phyloP scores from a whole-genome alignment of 2,113 vertebrate genomes.

The Camelus dromedarius region DNA sequence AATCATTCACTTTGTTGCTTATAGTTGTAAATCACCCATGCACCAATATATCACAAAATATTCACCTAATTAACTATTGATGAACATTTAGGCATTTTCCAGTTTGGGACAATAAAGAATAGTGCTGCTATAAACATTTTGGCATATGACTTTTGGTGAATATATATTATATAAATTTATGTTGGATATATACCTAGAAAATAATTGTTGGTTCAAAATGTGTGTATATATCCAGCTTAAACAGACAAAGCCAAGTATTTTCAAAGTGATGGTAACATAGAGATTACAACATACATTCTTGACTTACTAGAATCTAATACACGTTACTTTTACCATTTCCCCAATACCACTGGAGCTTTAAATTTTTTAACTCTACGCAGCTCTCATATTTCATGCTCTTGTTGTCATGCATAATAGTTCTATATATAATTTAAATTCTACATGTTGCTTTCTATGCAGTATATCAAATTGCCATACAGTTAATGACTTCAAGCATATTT shows the following conservation, averaged over 20 bases:
- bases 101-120: not conserved
- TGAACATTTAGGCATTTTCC: not conserved
- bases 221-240: not conserved
- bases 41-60: not conserved
- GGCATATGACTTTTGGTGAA: not conserved
- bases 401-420: not conserved
- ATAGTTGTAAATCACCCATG: not conserved
- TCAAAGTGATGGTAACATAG: not conserved
- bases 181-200: not conserved
- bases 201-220: not conserved
- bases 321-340: not conserved
- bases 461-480: not conserved
- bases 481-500: not conserved
- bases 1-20: not conserved
- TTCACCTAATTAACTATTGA: not conserved
- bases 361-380: not conserved
- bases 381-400: not conserved
- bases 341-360: not conserved
- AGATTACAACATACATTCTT: not conserved
- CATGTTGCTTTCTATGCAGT: not conserved
- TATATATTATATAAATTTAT: not conserved
- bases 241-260: not conserved
- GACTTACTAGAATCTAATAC: not conserved
- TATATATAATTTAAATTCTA: not conserved
- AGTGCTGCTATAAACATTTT: not conserved